These are phyloP conservation scores for Chondrosia reniformis DNA, from an alignment of 37 sponge, comb jelly and placozoan genomes.

Conservation along the genomic window DNA sequence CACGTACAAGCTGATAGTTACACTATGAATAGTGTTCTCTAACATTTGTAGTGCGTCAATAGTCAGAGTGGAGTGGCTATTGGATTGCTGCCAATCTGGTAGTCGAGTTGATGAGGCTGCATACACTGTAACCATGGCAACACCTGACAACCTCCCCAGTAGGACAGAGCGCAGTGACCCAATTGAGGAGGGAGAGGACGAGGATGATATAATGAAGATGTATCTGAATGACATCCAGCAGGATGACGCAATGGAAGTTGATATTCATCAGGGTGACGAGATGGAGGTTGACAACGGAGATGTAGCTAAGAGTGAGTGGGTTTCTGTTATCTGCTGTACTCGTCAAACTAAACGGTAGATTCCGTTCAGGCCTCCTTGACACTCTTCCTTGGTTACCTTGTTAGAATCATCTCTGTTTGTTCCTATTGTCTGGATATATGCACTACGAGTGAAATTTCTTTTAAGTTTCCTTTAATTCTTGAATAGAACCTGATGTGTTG, in stretches of 20 bases:
- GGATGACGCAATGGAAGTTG: too few relatives aligned
- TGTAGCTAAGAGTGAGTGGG: too few relatives aligned
- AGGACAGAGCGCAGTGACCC: background rate
- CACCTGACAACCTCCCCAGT: background rate
- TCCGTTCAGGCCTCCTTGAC: background rate
- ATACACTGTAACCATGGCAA: background rate
- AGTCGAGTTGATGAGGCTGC: background rate
- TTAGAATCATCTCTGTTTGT: too few relatives aligned
- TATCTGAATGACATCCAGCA: background rate
- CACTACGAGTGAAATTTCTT: too few relatives aligned
- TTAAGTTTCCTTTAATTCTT: too few relatives aligned
- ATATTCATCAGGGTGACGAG: too few relatives aligned
- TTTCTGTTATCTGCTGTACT: too few relatives aligned
- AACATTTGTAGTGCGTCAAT: background rate
- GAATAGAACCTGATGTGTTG: conserved; percentile 40
- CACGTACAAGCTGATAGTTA: too few relatives aligned
- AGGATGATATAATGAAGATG: conserved; percentile 25
- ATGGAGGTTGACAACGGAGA: too few relatives aligned
- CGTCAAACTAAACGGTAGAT: background rate
- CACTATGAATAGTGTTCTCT: too few relatives aligned
- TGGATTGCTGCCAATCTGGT: conserved; percentile 8
- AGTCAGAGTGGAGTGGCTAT: conserved; percentile 24
- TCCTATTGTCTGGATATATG: too few relatives aligned
- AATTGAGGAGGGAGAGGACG: conserved; percentile 21
- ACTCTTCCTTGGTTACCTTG: too few relatives aligned